Conservation (phyloP, 2,888 invertebrate species). For the Drosophila anomelani region DNA sequence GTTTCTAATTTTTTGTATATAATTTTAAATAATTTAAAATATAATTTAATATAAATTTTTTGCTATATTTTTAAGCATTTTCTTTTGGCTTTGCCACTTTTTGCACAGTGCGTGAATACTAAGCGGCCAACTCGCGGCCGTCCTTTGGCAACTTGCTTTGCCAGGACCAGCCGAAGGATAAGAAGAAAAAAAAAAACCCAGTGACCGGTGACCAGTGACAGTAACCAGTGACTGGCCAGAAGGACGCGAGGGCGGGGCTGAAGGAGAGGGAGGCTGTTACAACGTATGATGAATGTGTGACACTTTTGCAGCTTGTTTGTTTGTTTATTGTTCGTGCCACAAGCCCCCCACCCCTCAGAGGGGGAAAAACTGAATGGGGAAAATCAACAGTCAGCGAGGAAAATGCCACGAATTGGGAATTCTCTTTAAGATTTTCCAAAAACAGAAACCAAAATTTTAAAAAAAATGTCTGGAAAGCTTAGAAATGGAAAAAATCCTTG, state of each 20-base stretch:
- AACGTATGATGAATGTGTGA: conserved; percentile 71
- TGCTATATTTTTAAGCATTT: background rate
- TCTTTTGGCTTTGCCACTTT: background rate
- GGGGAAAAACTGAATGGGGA: conserved; percentile 2
- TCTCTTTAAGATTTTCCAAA: background rate
- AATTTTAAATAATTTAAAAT: background rate
- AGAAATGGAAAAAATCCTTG: no score
- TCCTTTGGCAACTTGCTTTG: background rate
- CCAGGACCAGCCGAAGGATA: background rate
- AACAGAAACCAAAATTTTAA: no score
- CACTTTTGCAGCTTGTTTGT: conserved; percentile 71
- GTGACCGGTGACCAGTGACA: conserved; percentile 15
- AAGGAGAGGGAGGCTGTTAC: conserved; percentile 16
- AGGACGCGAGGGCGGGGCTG: background rate
- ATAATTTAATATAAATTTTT: background rate
- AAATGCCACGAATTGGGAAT: background rate
- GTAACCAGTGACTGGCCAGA: conserved; percentile 11
- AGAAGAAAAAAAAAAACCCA: background rate
- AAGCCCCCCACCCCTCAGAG: background rate
- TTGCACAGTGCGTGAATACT: background rate
- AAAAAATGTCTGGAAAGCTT: no score
- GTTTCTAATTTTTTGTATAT: background rate
- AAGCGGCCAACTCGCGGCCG: conserved; percentile 21
- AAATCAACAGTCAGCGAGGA: conserved; percentile 7
- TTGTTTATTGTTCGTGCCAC: conserved; percentile 63